These are phyloP conservation scores for Strix uralensis DNA, from an alignment of 2,113 vertebrate species.

Conservation along the genomic window DNA sequence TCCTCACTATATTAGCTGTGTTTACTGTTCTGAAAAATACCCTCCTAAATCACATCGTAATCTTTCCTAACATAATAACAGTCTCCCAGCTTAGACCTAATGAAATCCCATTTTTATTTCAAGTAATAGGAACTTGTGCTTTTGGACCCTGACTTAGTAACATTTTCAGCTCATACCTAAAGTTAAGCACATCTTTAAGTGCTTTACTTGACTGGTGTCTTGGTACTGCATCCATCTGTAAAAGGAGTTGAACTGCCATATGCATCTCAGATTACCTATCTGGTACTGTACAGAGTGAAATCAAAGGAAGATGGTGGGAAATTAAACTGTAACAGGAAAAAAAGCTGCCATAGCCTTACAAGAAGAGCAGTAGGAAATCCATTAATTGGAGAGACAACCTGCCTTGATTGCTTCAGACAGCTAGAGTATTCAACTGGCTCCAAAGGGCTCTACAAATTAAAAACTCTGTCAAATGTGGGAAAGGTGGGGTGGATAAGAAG, in stretches of 20 bases:
- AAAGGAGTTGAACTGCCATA: neutral
- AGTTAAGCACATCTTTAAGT: neutral
- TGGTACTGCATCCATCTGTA: neutral
- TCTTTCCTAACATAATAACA: neutral
- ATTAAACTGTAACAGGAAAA: neutral
- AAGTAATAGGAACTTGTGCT: neutral
- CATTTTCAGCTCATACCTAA: neutral
- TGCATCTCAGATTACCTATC: neutral
- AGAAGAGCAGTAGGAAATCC: neutral
- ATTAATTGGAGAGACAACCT: neutral
- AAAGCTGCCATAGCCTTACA: neutral
- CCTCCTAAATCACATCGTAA: neutral
- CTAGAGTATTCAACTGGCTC: neutral
- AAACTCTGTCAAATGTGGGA: neutral
- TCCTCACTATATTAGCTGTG: neutral
- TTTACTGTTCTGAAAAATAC: neutral
- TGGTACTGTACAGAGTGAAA: neutral
- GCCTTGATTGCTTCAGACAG: neutral
- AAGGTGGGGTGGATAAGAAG: neutral
- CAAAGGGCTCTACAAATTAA: neutral
- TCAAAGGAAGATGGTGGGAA: neutral
- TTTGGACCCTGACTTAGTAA: neutral
- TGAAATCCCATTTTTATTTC: neutral
- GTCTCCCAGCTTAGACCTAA: neutral
- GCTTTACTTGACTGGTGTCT: neutral